A percentile compares a stretch with the other conserved stretches of the same genome.
Evolutionary conservation across 2,888 invertebrate species (phyloP).

Genomic region (Lasioglossum calceatum): DNA sequence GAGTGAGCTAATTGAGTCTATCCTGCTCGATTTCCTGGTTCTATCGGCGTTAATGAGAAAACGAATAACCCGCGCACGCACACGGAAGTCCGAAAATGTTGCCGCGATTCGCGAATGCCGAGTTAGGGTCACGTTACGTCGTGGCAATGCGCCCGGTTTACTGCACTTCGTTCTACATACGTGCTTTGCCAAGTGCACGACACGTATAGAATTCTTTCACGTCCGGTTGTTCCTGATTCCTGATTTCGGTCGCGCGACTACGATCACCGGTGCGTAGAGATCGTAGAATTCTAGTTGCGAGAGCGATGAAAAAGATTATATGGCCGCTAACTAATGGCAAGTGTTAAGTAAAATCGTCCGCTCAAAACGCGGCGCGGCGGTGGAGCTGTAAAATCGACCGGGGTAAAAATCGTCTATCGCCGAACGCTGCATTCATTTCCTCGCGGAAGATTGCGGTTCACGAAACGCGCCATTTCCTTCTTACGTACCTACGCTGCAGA

Average conservation of each 20-base stretch:
- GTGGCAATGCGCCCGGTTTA: slow-evolving; percentile 67
- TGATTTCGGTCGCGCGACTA: slow-evolving; percentile 63
- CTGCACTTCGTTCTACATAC: slow-evolving; percentile 69
- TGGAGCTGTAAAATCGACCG: slow-evolving; percentile 31
- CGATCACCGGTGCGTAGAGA: slow-evolving; percentile 60
- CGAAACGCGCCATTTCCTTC: not conserved
- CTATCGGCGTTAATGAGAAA: not conserved
- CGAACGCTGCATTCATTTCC: not conserved
- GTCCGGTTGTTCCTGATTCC: slow-evolving; percentile 69
- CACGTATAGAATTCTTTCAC: slow-evolving; percentile 61
- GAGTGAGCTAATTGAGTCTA: not conserved
- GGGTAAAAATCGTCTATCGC: slow-evolving; percentile 28
- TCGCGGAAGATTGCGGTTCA: not conserved
- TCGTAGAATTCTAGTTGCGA: slow-evolving; percentile 49
- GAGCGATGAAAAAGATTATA: slow-evolving; percentile 44
- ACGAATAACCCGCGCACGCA: not conserved
- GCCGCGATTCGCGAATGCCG: slow-evolving; percentile 38
- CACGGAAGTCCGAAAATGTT: slow-evolving; percentile 16
- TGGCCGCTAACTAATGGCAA: slow-evolving; percentile 37
- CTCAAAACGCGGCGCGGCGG: slow-evolving; percentile 42
- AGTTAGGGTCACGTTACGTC: slow-evolving; percentile 53
- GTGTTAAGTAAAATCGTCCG: slow-evolving; percentile 49
- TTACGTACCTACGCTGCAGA: not conserved
- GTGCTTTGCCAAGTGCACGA: slow-evolving; percentile 65
- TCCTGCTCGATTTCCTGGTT: not conserved